phyloP scores from a whole-genome alignment of 2,888 invertebrate genomes.

The Harmothoe impar region DNA sequence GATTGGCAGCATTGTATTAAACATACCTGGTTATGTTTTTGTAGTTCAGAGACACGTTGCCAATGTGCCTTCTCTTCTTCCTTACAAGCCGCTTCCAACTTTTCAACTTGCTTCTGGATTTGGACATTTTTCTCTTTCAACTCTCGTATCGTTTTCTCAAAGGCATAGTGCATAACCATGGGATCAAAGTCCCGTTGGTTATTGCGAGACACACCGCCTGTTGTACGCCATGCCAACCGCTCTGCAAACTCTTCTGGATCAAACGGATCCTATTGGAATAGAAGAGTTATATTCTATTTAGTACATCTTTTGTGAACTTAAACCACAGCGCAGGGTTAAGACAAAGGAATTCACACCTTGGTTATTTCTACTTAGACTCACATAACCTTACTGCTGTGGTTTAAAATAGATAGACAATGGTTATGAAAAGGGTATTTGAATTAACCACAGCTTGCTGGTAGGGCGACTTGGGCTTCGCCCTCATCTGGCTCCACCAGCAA shows the following conservation, averaged over 20 bases:
- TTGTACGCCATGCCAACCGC: conserved; percentile 96
- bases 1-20: no score
- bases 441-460: no score
- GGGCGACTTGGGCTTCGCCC: no score
- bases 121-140: conserved; percentile 80
- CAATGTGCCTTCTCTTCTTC: conserved; percentile 94
- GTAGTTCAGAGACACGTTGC: conserved; percentile 90
- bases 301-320: no score
- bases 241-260: conserved; percentile 94
- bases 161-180: conserved; percentile 93
- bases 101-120: conserved; percentile 78
- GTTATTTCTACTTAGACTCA: no score
- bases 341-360: no score
- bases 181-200: conserved; percentile 90
- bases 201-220: conserved; percentile 88
- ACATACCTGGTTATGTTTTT: conserved; percentile 88
- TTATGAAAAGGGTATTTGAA: no score
- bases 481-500: no score
- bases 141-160: conserved; percentile 91
- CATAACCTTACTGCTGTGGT: no score
- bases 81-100: conserved; percentile 90
- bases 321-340: no score
- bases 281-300: no score
- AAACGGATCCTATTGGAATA: conserved; percentile 70
- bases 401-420: no score